Conservation (phyloP, 2,797 vertebrate species). For the Gadopsis marmoratus region DNA sequence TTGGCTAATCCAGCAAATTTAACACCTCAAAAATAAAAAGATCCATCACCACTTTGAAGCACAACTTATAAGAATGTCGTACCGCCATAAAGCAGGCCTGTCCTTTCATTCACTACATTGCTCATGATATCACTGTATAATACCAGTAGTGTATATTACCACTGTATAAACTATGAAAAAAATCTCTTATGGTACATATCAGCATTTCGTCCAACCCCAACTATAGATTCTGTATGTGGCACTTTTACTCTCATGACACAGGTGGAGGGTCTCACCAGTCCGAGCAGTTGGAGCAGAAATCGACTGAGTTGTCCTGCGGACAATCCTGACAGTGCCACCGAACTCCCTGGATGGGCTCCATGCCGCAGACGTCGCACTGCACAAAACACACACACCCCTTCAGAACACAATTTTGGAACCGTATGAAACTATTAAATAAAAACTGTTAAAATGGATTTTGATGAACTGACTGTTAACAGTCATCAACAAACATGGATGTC, state of each 20-base stretch:
- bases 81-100: too few species aligned
- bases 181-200: too few species aligned
- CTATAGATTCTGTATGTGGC: neutral
- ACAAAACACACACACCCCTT: conserved; percentile 18
- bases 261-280: conserved; percentile 91
- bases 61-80: too few species aligned
- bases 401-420: neutral
- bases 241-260: neutral
- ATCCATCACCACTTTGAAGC: too few species aligned
- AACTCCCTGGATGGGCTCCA: conserved; percentile 94
- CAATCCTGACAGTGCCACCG: conserved; percentile 99
- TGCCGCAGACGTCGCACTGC: conserved; percentile 95
- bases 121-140: too few species aligned
- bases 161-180: too few species aligned
- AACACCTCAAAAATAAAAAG: too few species aligned
- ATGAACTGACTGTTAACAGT: neutral
- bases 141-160: too few species aligned
- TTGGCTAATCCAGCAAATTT: too few species aligned
- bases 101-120: too few species aligned
- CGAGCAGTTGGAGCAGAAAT: conserved; percentile 97
- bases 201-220: neutral
- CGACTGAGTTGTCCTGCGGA: conserved; percentile 91
- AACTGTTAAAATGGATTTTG: too few species aligned
- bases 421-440: neutral
- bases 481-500: neutral